These are phyloP conservation scores for Ascidia mentula DNA, from an alignment of 23 tunicate species.

Conservation along the genomic window DNA sequence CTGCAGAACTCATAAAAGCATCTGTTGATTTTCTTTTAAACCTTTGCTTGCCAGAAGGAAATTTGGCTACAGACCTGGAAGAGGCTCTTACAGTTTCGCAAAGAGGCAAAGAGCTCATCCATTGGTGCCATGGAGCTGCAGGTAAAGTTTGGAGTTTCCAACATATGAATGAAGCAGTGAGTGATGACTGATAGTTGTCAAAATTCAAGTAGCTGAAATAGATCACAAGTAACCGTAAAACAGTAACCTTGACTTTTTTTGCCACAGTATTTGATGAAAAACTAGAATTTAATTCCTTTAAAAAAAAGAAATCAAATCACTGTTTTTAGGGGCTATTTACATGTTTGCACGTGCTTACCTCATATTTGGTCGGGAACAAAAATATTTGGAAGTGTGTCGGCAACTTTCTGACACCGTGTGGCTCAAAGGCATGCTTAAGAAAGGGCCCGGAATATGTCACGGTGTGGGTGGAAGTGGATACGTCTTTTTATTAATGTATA, in stretches of 20 bases:
- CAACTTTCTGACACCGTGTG: conserved; percentile 67
- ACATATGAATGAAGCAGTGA: no score
- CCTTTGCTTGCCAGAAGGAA: conserved; percentile 45
- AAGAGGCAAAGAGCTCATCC: conserved; percentile 43
- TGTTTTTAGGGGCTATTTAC: conserved; percentile 70
- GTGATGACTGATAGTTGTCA: no score
- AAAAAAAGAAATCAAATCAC: neutral
- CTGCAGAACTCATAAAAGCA: conserved; percentile 6
- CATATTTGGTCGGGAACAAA: conserved; percentile 29
- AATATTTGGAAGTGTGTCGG: conserved; percentile 54
- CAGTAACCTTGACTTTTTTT: no score
- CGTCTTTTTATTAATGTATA: conserved; percentile 64
- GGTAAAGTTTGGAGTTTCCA: no score
- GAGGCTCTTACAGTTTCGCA: conserved; percentile 18
- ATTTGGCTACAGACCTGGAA: conserved; percentile 58
- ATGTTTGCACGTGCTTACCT: conserved; percentile 74
- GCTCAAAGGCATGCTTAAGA: conserved; percentile 72
- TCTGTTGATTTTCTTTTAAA: conserved; percentile 48
- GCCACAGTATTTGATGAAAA: no score
- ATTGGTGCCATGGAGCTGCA: conserved; percentile 97
- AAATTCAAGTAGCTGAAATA: no score
- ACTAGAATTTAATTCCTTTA: neutral
- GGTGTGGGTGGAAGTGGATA: conserved; percentile 92
- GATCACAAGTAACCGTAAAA: no score
- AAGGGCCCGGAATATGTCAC: conserved; percentile 94